A percentile compares a stretch with the other conserved stretches of the same genome.
These are phyloP conservation scores for Microcebus jonahi DNA, from an alignment of 2,113 vertebrate species.

Conservation along the genomic window DNA sequence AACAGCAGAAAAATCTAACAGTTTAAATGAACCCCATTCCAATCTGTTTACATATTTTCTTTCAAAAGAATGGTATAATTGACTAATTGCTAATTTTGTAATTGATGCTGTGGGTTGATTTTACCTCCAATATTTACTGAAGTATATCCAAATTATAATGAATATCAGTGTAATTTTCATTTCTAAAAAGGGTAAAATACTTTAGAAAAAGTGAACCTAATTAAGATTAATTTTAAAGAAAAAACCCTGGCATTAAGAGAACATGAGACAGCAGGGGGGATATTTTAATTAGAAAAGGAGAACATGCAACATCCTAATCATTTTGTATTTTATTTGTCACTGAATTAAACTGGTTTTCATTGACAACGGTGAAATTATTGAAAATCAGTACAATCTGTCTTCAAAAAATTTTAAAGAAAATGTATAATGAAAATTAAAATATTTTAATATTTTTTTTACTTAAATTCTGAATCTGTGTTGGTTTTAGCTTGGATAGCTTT, in stretches of 20 bases:
- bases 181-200: conserved; percentile 44
- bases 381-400: neutral
- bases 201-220: conserved; percentile 52
- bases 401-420: neutral
- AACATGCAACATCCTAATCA: neutral
- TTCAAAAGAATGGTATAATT: conserved; percentile 54
- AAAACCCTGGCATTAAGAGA: neutral
- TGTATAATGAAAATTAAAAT: neutral
- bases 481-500: neutral
- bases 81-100: conserved; percentile 65
- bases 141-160: conserved; percentile 51
- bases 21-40: conserved; percentile 9
- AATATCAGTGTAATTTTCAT: conserved; percentile 27
- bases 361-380: conserved; percentile 10
- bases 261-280: neutral
- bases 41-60: conserved; percentile 55
- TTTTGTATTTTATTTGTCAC: conserved; percentile 13
- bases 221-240: conserved; percentile 62
- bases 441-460: neutral
- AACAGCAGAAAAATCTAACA: neutral
- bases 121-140: conserved; percentile 66
- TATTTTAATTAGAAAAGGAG: conserved; percentile 46
- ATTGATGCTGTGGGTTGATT: conserved; percentile 52
- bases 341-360: neutral
- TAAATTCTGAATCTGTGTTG: neutral